phyloP scores from a whole-genome alignment of 2,113 vertebrate genomes.

The Calcarius ornatus region DNA sequence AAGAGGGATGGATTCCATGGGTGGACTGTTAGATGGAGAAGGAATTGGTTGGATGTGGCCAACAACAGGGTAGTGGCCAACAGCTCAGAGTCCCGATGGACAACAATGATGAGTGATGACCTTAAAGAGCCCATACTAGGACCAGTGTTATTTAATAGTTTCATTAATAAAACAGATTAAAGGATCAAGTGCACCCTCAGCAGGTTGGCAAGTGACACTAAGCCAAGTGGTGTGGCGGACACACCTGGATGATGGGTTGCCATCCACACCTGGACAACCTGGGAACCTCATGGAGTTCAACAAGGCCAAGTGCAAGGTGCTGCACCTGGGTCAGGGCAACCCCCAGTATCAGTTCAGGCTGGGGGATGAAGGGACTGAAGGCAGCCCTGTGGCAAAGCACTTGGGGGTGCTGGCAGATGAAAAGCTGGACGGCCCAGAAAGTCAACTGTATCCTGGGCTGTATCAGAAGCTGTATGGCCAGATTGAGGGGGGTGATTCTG shows the following conservation, averaged over 20 bases:
- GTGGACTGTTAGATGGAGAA: background rate
- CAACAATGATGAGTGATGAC: background rate
- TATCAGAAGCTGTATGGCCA: background rate
- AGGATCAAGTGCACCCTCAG: fast-evolving
- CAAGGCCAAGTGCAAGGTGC: background rate
- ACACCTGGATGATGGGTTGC: background rate
- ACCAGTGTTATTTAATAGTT: background rate
- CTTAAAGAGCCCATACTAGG: fast-evolving
- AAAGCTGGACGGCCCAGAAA: background rate
- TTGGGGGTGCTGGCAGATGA: background rate
- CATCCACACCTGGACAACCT: background rate
- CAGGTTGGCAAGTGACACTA: background rate
- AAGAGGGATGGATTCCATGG: background rate
- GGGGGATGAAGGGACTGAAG: background rate
- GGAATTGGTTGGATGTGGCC: background rate
- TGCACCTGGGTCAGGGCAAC: background rate
- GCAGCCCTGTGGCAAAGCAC: background rate
- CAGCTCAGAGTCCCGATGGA: fast-evolving
- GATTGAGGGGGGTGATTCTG: background rate
- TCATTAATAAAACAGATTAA: background rate
- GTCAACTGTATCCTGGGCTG: fast-evolving
- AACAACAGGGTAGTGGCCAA: background rate
- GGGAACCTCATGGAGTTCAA: background rate
- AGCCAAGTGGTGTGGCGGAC: fast-evolving
- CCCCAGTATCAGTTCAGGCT: background rate